Evolutionary conservation across 35 echinoderm and acorn worm genomes (phyloP).

Genomic region (Chiridota heheva): DNA sequence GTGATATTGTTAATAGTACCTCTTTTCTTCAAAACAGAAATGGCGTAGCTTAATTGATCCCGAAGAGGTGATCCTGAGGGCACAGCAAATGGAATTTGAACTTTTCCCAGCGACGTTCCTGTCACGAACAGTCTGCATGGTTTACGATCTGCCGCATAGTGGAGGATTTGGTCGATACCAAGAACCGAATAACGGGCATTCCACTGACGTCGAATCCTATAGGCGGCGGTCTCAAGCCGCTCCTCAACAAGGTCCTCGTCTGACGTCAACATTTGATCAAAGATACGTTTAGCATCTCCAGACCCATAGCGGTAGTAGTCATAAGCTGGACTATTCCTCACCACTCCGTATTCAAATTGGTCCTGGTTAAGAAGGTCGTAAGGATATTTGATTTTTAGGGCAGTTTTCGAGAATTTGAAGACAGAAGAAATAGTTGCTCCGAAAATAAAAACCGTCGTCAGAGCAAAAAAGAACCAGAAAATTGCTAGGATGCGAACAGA

Average conservation of each 20-base stretch:
- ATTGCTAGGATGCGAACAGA: constrained; percentile 51
- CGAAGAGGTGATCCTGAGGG: constrained; percentile 86
- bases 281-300: constrained; percentile 47
- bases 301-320: constrained; percentile 52
- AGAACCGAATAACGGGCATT: constrained; percentile 84
- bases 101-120: constrained; percentile 57
- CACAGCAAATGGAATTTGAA: constrained; percentile 57
- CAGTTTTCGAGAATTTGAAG: constrained; percentile 61
- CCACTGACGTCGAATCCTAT: constrained; percentile 53
- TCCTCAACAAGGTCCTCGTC: constrained; percentile 56
- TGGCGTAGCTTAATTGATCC: constrained; percentile 72
- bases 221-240: constrained; percentile 40
- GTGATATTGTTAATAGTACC: constrained; percentile 47
- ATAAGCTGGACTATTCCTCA: constrained; percentile 67
- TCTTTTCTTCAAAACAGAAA: constrained; percentile 42
- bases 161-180: constrained; percentile 57
- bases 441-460: constrained; percentile 69
- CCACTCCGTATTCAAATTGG: constrained; percentile 59
- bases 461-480: constrained; percentile 70
- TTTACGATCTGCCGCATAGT: constrained; percentile 44
- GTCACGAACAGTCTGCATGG: constrained; percentile 70
- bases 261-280: constrained; percentile 40
- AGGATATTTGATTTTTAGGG: constrained; percentile 30
- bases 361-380: constrained; percentile 61
- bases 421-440: constrained; percentile 56